A percentile compares a stretch with the other conserved stretches of the same genome.
phyloP scores from a whole-genome alignment of 2,113 vertebrate species.

The Melanerpes aurifrons region DNA sequence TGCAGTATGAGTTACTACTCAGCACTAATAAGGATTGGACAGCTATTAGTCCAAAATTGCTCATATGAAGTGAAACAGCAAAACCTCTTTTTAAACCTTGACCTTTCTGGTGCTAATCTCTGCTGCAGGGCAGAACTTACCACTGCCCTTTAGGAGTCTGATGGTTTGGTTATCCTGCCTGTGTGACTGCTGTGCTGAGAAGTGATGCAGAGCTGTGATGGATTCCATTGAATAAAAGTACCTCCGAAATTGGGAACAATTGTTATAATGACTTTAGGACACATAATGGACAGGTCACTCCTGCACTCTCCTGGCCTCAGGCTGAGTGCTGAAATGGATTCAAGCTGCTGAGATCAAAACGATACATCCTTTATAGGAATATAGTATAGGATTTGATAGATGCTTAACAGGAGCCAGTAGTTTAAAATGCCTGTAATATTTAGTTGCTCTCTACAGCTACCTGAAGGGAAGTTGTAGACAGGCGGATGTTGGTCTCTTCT shows the following conservation, averaged over 20 bases:
- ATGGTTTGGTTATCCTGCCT: not conserved
- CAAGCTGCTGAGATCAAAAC: not conserved
- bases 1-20: not conserved
- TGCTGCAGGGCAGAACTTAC: not conserved
- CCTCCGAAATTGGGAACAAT: not conserved
- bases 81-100: constrained; percentile 56
- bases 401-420: not conserved
- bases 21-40: not conserved
- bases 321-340: constrained; percentile 24
- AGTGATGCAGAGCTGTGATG: not conserved
- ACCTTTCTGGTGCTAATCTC: constrained; percentile 37
- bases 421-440: not conserved
- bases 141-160: not conserved
- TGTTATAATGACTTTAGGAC: constrained; percentile 26
- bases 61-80: constrained; percentile 32
- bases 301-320: not conserved
- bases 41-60: constrained; percentile 58
- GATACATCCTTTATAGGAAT: not conserved
- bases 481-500: too few species aligned
- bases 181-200: not conserved
- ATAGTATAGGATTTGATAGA: not conserved
- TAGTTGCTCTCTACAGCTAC: too few species aligned
- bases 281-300: not conserved
- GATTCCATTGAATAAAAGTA: constrained; percentile 41
- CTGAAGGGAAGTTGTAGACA: too few species aligned